Evolutionary conservation across 1,140 invertebrate genomes (phyloP), one percentile per base, ranked within the genome.

Genomic region (Calycopis cecrops): DNA sequence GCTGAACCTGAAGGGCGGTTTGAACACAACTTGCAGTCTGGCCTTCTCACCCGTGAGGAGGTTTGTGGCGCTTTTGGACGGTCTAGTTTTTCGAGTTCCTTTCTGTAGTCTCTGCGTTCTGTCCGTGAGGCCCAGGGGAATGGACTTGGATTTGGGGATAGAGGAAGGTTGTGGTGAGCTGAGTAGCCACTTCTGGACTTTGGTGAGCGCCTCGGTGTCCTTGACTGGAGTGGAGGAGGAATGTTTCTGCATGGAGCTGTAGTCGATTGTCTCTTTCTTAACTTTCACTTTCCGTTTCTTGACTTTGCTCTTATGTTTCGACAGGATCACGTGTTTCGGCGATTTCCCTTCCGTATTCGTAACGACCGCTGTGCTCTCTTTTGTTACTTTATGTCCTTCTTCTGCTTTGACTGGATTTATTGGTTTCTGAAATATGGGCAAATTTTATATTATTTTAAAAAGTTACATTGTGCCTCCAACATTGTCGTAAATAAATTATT

Each of bases 1-100:
- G 75, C 92, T 95, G 75, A 95, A 95, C 63, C 94, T 93, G 74
- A 96, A 96, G 0, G 94, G 94, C 28, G 94, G 94, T 69, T 95
- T 95, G 74, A 95, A 96, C 4, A 95, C 93, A 1, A 96, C 94
- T 76, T 96, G 94, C 9, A 96, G 78, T 49, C 94, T 91, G 0
- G 66, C 94, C 91, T 90, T 90, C 57, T 90, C 89, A 49, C 85
- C 86, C 6, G 88, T 82, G 38, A 90, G 58, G 1, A 88, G 76
- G 61, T 88, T 88, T 33, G 84, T 87, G n/a, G 85, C 84, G 61
- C 87, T 88, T 63, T 85, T 87, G 62, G 87, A 88, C 61, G 79
- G 80, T 65, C 78, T 78, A 17, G 74, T 80, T 73, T 90, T 90
- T 54, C 80, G 81, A 34, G 81, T 63, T 16, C 63, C 69, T 65